phyloP scores from a whole-genome alignment of 2,113 vertebrate species.

The Hippocampus abdominalis region DNA sequence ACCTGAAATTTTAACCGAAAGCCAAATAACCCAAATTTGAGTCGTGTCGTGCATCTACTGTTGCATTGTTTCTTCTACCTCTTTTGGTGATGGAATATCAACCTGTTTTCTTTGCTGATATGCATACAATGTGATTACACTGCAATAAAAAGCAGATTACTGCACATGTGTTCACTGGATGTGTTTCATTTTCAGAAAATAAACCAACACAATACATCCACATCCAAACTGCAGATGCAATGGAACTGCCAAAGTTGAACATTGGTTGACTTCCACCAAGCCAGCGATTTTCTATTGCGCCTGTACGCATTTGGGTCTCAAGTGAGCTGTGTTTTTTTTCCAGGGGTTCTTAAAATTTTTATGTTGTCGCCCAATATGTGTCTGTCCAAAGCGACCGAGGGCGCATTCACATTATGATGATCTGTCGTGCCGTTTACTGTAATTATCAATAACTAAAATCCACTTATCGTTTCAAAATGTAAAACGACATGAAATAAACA shows the following conservation, averaged over 20 bases:
- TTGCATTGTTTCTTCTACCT: constrained; percentile 1
- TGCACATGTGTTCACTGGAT: background rate
- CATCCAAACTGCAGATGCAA: background rate
- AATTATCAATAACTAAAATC: no score
- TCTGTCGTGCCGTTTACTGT: no score
- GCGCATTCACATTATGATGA: no score
- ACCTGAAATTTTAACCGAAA: background rate
- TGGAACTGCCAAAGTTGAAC: background rate
- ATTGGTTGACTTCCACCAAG: background rate
- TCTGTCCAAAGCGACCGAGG: no score
- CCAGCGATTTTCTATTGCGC: no score
- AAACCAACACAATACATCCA: background rate
- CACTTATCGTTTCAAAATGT: no score
- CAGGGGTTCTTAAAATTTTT: no score
- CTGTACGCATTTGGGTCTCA: no score
- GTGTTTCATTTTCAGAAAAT: background rate
- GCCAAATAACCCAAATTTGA: background rate
- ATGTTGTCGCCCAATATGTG: no score
- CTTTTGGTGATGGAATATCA: constrained; percentile 3
- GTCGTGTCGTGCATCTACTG: background rate
- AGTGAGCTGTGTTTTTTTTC: no score
- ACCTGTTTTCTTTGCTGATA: constrained; percentile 7
- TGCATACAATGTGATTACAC: background rate
- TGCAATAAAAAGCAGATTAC: constrained; percentile 16
- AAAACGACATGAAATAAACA: no score